Evolutionary conservation across 2,888 invertebrate species (phyloP).

Genomic region (Dorcus parallelipipedus): DNA sequence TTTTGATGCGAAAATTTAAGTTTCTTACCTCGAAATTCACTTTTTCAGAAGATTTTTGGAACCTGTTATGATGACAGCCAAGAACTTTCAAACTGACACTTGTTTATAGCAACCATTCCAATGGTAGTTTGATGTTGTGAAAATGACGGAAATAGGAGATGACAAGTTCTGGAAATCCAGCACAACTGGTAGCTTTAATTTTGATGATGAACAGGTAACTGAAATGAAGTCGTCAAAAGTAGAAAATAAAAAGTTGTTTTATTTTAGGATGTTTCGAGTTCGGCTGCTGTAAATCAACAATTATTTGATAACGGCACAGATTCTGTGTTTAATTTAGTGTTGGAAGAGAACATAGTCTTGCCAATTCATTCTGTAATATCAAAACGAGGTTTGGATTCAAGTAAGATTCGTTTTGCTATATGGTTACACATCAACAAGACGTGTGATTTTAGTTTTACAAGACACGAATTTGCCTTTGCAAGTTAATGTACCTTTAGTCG

Average conservation of each 20-base stretch:
- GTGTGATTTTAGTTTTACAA: constrained; percentile 47
- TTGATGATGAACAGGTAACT: constrained; percentile 69
- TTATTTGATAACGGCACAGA: constrained; percentile 16
- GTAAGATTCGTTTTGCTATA: constrained; percentile 11
- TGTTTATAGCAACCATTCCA: too few species aligned
- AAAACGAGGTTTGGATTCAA: constrained; percentile 34
- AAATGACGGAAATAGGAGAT: constrained; percentile 30
- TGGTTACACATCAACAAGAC: neutral
- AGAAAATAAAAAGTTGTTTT: too few species aligned
- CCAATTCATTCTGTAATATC: constrained; percentile 42
- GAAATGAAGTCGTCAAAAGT: too few species aligned
- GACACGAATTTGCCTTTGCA: constrained; percentile 41
- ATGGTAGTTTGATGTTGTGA: too few species aligned
- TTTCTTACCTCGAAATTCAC: too few species aligned
- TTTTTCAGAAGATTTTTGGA: too few species aligned
- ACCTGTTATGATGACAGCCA: too few species aligned
- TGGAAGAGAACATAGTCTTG: constrained; percentile 33
- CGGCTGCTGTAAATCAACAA: neutral
- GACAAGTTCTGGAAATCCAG: constrained; percentile 79
- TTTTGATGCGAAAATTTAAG: too few species aligned
- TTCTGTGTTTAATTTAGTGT: constrained; percentile 29
- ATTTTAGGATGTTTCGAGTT: neutral
- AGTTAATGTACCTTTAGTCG: constrained; percentile 39
- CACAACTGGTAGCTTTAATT: constrained; percentile 69
- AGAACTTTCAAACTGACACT: too few species aligned